Evolutionary conservation across 1,140 invertebrate genomes (phyloP).

Genomic region (Lordiphosa clarofinis): DNA sequence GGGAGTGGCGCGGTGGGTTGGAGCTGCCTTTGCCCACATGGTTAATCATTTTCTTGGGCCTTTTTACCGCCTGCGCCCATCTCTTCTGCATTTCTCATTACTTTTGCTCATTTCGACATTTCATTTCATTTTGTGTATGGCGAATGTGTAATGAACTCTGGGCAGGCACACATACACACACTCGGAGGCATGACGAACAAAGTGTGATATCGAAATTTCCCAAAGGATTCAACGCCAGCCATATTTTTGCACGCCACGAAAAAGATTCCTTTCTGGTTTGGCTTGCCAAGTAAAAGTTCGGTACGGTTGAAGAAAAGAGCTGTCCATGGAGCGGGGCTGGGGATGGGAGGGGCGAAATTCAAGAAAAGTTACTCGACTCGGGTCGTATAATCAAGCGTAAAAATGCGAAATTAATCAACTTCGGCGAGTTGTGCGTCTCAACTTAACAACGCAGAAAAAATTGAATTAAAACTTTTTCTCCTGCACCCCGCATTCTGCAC

Average conservation of each 20-base stretch:
- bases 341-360: constrained; percentile 12
- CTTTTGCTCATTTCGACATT: constrained; percentile 73
- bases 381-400: constrained; percentile 71
- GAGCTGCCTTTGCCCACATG: constrained; percentile 8
- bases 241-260: constrained; percentile 70
- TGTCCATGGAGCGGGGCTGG: constrained; percentile 19
- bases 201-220: constrained; percentile 79
- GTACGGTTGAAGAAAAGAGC: constrained; percentile 17
- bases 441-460: constrained; percentile 78
- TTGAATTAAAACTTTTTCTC: constrained; percentile 71
- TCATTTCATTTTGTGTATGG: constrained; percentile 45
- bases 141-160: constrained; percentile 74
- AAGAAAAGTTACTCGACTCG: constrained; percentile 25
- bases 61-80: not conserved
- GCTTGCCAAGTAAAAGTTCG: constrained; percentile 21
- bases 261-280: constrained; percentile 63
- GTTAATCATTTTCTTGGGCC: constrained; percentile 43
- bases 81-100: constrained; percentile 59
- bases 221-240: constrained; percentile 72
- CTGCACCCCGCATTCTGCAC: no score
- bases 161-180: constrained; percentile 23
- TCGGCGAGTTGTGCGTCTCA: constrained; percentile 47
- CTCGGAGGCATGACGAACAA: constrained; percentile 59
- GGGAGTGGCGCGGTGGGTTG: not conserved
- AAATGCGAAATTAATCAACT: constrained; percentile 78